Conservation (phyloP, 2,113 vertebrate genomes). For the Conger conger region DNA sequence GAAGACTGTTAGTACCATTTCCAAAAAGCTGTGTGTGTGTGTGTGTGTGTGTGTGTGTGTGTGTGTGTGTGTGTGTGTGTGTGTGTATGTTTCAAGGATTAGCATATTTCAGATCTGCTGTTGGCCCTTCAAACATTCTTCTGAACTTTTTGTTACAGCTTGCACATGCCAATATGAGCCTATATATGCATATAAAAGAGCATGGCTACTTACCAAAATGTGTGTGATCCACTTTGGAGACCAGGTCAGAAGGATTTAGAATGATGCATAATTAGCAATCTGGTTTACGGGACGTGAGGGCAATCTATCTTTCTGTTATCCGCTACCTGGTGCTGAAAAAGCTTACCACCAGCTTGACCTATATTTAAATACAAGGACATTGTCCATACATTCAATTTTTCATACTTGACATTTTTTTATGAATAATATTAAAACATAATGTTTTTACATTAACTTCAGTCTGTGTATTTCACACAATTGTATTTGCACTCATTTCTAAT, state of each 20-base stretch:
- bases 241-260: not conserved
- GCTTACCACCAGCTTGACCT: too few species aligned
- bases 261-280: not conserved
- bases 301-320: too few species aligned
- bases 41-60: too few species aligned
- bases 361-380: too few species aligned
- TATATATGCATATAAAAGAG: not conserved
- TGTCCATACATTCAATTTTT: slow-evolving; percentile 21
- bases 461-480: slow-evolving; percentile 1
- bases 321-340: too few species aligned
- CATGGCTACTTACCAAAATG: not conserved
- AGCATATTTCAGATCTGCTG: too few species aligned
- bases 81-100: too few species aligned
- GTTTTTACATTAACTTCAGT: too few species aligned
- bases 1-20: not conserved
- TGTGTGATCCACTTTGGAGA: not conserved
- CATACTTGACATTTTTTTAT: not conserved
- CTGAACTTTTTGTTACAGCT: not conserved
- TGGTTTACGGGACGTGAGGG: too few species aligned
- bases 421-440: not conserved
- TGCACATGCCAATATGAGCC: not conserved
- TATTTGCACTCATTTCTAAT: not conserved
- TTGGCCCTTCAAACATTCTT: too few species aligned
- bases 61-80: too few species aligned
- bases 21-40: not conserved